Evolutionary conservation across 2,888 invertebrate species (phyloP).

Genomic region (Xestia ashworthii): DNA sequence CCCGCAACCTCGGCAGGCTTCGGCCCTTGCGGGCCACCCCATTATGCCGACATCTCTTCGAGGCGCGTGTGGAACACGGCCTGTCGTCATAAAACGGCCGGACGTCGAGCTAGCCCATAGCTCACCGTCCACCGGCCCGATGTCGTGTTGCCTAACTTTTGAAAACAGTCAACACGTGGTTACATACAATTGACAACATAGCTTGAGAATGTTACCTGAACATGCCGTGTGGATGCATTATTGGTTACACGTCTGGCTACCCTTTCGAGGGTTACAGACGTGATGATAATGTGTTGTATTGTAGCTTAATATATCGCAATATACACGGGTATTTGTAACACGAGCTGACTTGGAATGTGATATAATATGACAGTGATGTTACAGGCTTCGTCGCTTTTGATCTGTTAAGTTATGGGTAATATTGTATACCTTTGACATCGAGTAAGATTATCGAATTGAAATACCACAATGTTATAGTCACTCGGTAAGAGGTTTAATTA

Average conservation of each 20-base stretch:
- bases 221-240: not conserved
- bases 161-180: no score
- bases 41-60: no score
- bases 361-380: not conserved
- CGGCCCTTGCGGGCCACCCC: no score
- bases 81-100: no score
- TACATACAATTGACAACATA: no score
- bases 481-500: not conserved
- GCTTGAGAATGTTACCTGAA: no score
- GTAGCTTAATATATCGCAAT: not conserved
- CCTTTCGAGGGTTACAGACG: not conserved
- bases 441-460: not conserved
- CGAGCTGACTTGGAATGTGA: slow-evolving; percentile 3
- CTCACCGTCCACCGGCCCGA: no score
- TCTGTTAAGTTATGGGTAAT: not conserved
- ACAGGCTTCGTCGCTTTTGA: slow-evolving; percentile 6
- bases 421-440: slow-evolving; percentile 1
- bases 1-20: no score
- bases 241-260: not conserved
- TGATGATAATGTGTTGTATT: not conserved
- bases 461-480: not conserved
- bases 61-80: no score
- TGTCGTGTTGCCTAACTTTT: no score
- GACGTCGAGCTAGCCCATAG: no score
- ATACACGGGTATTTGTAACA: slow-evolving; percentile 18